Evolutionary conservation across 1,140 invertebrate genomes (phyloP), one percentile per base, ranked within the genome.

Genomic region (Gryon sp.): DNA sequence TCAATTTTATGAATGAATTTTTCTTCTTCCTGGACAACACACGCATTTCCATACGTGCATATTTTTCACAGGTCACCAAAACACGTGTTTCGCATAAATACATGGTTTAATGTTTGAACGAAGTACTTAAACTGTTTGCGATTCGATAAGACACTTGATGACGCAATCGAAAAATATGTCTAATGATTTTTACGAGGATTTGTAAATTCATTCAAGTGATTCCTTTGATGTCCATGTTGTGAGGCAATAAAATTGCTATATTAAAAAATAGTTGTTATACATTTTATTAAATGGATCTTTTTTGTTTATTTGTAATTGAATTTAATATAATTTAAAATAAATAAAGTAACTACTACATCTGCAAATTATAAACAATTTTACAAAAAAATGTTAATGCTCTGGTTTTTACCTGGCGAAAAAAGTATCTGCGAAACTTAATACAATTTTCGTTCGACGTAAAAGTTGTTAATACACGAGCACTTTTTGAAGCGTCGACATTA

Each of bases 81-180:
- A 63, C 34, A 50, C 60, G 43, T 63, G 60, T 11, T 34, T 36
- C 34, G 32, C 14, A 50, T 50, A 41, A 63, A 52, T 63, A 43
- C 24, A 36, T 52, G 30, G 55, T 53, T 43, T 43, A 52, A 22
- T 34, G 48, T n/a, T 40, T 16, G 24, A 30, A 24, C 24, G n/a
- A n/a, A 24, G 12, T 20, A 52, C 46, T 50, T 41, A 43, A 16
- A 32, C 32, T 41, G 26, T 43, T 52, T 15, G 26, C 22, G 8
- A 0, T 19, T 55, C 55, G 38, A 66, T 40, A 26, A 48, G 34
- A 24, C 22, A n/a, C n/a, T n/a, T n/a, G 15, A 15, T 59, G 65
- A 48, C 43, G 65, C 28, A 57, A 69, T 28, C 38, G 48, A 66
- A 45, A 28, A 68, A 55, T 20, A 4, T 48, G 15, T 26, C 19